Base-by-base conservation (phyloP, 2,888 invertebrate genomes). In the Tenodera sinensis region DNA sequence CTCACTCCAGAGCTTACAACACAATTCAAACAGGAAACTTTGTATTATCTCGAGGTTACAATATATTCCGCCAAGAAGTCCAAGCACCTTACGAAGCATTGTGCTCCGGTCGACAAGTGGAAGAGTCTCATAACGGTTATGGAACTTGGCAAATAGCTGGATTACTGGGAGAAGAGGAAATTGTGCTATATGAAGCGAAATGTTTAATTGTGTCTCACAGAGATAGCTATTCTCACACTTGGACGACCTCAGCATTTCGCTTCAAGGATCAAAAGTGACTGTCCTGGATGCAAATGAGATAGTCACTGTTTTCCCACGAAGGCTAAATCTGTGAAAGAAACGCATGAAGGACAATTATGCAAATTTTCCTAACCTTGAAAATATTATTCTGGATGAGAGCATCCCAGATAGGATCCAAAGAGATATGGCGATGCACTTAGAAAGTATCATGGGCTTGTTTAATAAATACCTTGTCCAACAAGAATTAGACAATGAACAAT, bases 231-330 rank as follows among this genome's bases (percentile, higher is more conserved):
- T 85, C 34, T 28, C 28, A 34, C 30, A 27, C 4, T 14, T 85
- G 85, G 34, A 85, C 7, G 34, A 85, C 34, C 7, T 85, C 85
- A 85, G 34, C 85, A 85, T 85, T 85, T 28, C 85, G 34, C 34
- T 8, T 85, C 85, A 85, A 85, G 34, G 28, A 85, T 85, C 47
- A 85, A 15, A 85, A 85, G 28, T 85, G 12, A 85, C n/a, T n/a
- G n/a, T n/a, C n/a, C n/a, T 85, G 85, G 34, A 85, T 85, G 85
- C 4, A 34, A 85, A 47, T 28, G 85, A 85, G 85, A 85, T 34
- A 34, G 28, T 85, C 34, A 30, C 30, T 4, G 34, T 30, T 12
- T 47, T 47, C 47, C n/a, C 4, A 85, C 15, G n/a, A n/a, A 85
- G 34, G 42, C 25, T n/a, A 34, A 30, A 30, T 30, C 30, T 85